Base-by-base conservation (phyloP, 2,113 vertebrate genomes). In the Scomber colias region DNA sequence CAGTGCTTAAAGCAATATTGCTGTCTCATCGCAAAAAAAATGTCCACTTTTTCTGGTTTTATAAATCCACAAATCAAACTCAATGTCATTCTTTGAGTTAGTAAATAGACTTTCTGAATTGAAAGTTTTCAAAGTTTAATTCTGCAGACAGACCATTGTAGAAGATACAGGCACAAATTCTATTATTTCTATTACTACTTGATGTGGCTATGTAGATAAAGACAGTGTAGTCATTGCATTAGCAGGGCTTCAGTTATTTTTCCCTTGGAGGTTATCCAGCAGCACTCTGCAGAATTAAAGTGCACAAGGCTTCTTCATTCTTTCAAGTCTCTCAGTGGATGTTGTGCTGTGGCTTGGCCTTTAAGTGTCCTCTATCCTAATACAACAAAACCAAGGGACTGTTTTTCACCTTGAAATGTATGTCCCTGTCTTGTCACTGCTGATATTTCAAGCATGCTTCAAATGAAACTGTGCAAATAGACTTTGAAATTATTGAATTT, bases 361-460 rank as follows among this genome's bases (percentile, higher is more conserved):
- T 40, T 7, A 21, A 40, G 24, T 40, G 11, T 46, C 54, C 64
- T 64, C 17, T 30, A 5, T 6, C 27, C 40, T 57, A 17, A 6
- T 17, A 8, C 54, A 0, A 59, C 64, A 81, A 68, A 70, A 77
- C 76, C 40, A 3, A 45, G 24, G 24, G 56, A 13, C 11, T 50
- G 46, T 53, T 66, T 84, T 79, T 89, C 67, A 78, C 75, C 85
- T 79, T 89, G 72, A 74, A 73, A 66, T 75, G 11, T 60, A 65
- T 69, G 78, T 83, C 64, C 49, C 51, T 3, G 0, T 56, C 50
- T 71, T 4, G 75, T 75, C 72, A 24, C 65, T 9, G 74, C 73
- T 71, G 79, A 59, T 73, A 44, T 87, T 81, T 40, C n/a, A 13
- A 63, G 46, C 68, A 50, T 24, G 63, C 67, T 66, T 62, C 17